These are phyloP conservation scores for Pemphredon lugubris DNA, from an alignment of 2,888 invertebrate species.

Conservation along the genomic window DNA sequence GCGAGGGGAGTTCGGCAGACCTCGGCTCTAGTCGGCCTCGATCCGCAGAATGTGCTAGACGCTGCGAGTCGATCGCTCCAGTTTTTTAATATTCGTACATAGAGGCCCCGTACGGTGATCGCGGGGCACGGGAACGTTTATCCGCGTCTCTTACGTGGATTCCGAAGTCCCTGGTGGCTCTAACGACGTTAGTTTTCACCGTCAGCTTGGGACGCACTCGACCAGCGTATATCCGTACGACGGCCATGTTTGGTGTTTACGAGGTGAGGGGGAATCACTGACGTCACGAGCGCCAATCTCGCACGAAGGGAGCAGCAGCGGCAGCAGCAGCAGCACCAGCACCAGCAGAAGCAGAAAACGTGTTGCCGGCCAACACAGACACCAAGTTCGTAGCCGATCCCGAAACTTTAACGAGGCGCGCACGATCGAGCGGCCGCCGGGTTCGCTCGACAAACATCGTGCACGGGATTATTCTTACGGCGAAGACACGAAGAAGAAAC, in stretches of 20 bases:
- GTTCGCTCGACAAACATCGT: slow-evolving; percentile 28
- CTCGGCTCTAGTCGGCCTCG: slow-evolving; percentile 80
- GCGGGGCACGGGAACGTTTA: slow-evolving; percentile 22
- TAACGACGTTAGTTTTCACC: slow-evolving; percentile 55
- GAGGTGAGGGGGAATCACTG: slow-evolving; percentile 79
- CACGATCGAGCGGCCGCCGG: slow-evolving; percentile 13
- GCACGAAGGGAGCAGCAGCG: slow-evolving; percentile 66
- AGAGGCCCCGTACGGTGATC: slow-evolving; percentile 25
- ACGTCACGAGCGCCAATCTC: slow-evolving; percentile 77
- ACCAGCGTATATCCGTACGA: slow-evolving; percentile 74
- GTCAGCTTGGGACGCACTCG: slow-evolving; percentile 65
- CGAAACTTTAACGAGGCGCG: slow-evolving; percentile 15
- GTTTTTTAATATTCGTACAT: slow-evolving; percentile 43
- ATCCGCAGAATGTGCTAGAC: slow-evolving; percentile 79
- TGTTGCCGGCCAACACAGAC: slow-evolving; percentile 60
- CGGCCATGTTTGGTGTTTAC: slow-evolving; percentile 82
- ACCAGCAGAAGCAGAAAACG: slow-evolving; percentile 64
- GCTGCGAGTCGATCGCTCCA: slow-evolving; percentile 67
- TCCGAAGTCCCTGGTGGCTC: slow-evolving; percentile 30
- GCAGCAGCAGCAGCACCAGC: slow-evolving; percentile 50
- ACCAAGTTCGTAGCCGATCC: slow-evolving; percentile 9
- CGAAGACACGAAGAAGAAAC: slow-evolving; percentile 36
- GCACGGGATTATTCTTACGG: slow-evolving; percentile 27
- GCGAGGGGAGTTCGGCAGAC: slow-evolving; percentile 76
- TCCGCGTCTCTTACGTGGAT: slow-evolving; percentile 36